Evolutionary conservation across 2,797 vertebrate genomes (phyloP), one percentile per base, ranked within the genome.

Genomic region (Chromis chromis): DNA sequence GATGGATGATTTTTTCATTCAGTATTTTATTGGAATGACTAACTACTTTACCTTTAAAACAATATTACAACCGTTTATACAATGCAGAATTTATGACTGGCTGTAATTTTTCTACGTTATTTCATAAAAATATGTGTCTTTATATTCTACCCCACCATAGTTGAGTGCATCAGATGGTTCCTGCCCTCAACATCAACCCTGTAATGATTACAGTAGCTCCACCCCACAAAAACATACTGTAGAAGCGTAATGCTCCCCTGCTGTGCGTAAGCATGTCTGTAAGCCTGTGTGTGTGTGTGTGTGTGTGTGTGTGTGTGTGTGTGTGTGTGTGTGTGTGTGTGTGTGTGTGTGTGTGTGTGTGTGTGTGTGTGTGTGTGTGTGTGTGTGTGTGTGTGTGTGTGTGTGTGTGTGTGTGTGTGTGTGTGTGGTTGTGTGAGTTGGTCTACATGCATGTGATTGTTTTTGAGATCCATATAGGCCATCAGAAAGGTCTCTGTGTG

Each of bases 401-500:
- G 52, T 65, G 31, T 60, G 12, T 59, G 36, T 53, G 56, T 54
- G 22, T 46, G 24, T 71, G 56, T 54, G 22, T 46, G 24, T 71
- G 55, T 25, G 19, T 61, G 58, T 25, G 46, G 11, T 50, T 53
- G 48, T 46, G 54, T 54, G 58, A 21, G 50, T 56, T 49, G 46
- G 58, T 40, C 53, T 56, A 64, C 64, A 83, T 68, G 70, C 70
- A 67, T 82, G 64, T 42, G 64, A 76, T 79, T 82, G 70, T 79
- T 81, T 79, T 58, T 52, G 42, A 86, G 75, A 74, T 63, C 62
- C 46, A 36, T 70, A 76, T 77, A 17, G 25, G 76, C 78, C 49
- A 60, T 84, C 80, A 71, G 75, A 85, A 79, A 80, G 68, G 79
- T 79, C 65, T 65, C 24, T 6, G 61, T 74, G 64, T 68, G 76